Conservation (phyloP, 2,797 vertebrate species). For the Mormyrops attenuatus region DNA sequence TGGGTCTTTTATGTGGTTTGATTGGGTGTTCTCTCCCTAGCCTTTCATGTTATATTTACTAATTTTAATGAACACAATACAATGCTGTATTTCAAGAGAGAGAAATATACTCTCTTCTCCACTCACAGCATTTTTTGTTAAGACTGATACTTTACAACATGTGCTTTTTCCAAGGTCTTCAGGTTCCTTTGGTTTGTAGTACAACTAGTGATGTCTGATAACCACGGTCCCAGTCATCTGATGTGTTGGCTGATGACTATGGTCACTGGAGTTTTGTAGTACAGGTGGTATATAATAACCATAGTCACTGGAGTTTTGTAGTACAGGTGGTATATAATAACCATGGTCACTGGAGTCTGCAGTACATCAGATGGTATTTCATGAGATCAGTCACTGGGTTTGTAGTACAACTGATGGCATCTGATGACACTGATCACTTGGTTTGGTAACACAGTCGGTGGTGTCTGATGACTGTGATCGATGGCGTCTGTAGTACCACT, state of each 20-base stretch:
- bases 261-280: neutral
- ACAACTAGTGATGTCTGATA: neutral
- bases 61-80: neutral
- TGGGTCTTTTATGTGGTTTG: neutral
- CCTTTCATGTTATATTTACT: slow-evolving; percentile 11
- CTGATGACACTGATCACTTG: neutral
- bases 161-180: neutral
- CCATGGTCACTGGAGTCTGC: neutral
- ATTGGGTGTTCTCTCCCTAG: neutral
- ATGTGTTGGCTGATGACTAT: neutral
- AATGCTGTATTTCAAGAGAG: neutral
- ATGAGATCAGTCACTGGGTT: neutral
- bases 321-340: neutral
- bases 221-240: neutral
- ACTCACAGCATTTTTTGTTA: neutral
- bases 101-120: neutral
- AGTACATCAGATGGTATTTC: neutral
- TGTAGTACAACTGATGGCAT: neutral
- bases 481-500: neutral
- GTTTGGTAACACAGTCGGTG: neutral
- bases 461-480: neutral
- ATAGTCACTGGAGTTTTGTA: neutral
- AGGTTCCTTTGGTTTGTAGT: neutral
- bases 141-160: neutral
- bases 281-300: neutral